phyloP scores from a whole-genome alignment of 2,113 vertebrate genomes.

The Phalacrocorax aristotelis region DNA sequence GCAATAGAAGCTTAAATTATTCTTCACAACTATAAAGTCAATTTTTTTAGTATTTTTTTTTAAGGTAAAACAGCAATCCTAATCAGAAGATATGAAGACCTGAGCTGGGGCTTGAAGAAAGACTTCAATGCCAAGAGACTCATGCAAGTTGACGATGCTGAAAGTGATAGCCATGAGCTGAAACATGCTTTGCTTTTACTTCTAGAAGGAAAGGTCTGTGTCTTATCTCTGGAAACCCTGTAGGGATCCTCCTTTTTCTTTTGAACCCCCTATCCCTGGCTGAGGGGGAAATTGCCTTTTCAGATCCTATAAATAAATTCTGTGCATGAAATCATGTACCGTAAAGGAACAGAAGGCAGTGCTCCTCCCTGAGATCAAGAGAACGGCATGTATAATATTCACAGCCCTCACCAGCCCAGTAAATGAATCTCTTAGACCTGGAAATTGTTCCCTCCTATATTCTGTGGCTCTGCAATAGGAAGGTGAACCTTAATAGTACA shows the following conservation, averaged over 20 bases:
- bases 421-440: neutral
- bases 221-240: neutral
- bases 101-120: neutral
- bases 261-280: neutral
- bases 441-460: neutral
- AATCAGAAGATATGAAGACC: neutral
- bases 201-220: neutral
- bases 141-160: neutral
- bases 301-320: neutral
- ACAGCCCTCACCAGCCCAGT: neutral
- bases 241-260: neutral
- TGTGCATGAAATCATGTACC: neutral
- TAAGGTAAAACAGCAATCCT: neutral
- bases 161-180: neutral
- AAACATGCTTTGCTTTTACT: slow-evolving; percentile 1
- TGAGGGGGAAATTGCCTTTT: slow-evolving; percentile 12
- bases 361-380: neutral
- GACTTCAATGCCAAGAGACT: neutral
- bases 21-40: neutral
- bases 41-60: neutral
- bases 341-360: neutral
- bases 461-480: neutral
- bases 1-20: neutral
- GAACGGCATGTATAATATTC: neutral
- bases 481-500: neutral